These are phyloP conservation scores for Ommatoiulus sabulosus DNA, from an alignment of 2,888 invertebrate species.

Conservation along the genomic window DNA sequence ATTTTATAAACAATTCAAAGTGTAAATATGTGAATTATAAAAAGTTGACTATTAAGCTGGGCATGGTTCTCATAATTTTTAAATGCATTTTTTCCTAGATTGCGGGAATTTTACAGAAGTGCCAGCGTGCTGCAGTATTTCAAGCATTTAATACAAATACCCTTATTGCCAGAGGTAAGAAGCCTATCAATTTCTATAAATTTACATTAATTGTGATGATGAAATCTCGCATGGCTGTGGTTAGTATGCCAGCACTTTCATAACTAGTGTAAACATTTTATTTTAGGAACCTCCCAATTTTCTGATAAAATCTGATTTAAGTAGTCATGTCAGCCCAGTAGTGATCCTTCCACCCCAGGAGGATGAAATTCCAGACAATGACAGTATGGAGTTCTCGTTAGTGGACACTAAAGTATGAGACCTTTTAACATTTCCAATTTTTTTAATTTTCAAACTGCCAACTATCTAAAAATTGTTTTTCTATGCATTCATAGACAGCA, in stretches of 20 bases:
- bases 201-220: background rate
- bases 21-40: slow-evolving; percentile 65
- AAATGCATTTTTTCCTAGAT: background rate
- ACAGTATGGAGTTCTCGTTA: slow-evolving; percentile 72
- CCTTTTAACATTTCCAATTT: slow-evolving; percentile 64
- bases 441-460: background rate
- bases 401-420: slow-evolving; percentile 66
- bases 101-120: slow-evolving; percentile 77
- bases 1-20: slow-evolving; percentile 89
- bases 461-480: background rate
- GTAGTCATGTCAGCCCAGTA: slow-evolving; percentile 93
- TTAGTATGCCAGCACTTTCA: background rate
- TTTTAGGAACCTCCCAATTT: slow-evolving; percentile 91
- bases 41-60: background rate
- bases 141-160: slow-evolving; percentile 92
- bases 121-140: slow-evolving; percentile 97
- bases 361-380: slow-evolving; percentile 67
- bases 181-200: background rate
- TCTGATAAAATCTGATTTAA: slow-evolving; percentile 89
- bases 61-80: background rate
- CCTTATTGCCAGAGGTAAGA: slow-evolving; percentile 85
- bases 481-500: background rate
- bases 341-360: slow-evolving; percentile 80
- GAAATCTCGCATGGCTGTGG: too few relatives aligned
- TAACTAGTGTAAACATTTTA: background rate